A percentile compares a stretch with the other conserved stretches of the same genome.
Evolutionary conservation across 2,113 vertebrate genomes (phyloP).

Genomic region (Archilochus colubris): DNA sequence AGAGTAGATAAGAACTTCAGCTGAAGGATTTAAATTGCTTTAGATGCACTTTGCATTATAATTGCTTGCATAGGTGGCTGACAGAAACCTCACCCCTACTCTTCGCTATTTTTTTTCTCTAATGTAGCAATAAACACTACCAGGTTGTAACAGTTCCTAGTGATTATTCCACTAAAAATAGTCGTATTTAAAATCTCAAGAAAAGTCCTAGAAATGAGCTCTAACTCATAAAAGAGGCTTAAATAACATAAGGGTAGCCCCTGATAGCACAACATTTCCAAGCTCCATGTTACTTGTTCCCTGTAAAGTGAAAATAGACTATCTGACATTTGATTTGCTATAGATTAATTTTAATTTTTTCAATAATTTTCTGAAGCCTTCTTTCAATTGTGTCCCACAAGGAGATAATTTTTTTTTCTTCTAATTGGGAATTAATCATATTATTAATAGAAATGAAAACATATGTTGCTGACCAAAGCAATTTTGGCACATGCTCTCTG

Average conservation of each 20-base stretch:
- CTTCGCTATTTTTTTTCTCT: background rate
- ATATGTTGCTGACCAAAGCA: background rate
- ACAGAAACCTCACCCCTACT: background rate
- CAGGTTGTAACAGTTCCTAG: background rate
- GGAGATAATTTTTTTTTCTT: background rate
- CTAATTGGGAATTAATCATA: background rate
- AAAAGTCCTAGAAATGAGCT: background rate
- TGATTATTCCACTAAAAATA: background rate
- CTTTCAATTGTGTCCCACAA: background rate
- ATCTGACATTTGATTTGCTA: background rate
- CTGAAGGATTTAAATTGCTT: slow-evolving; percentile 2
- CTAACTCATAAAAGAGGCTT: background rate
- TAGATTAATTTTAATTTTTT: background rate
- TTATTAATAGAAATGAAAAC: background rate
- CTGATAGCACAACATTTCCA: background rate
- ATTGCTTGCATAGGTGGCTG: background rate
- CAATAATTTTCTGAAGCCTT: background rate
- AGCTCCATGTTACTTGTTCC: background rate
- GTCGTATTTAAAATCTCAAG: background rate
- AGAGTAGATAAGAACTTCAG: slow-evolving; percentile 7
- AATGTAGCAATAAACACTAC: background rate
- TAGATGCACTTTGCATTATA: background rate
- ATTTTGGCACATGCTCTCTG: background rate
- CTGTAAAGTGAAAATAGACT: background rate
- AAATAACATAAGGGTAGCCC: background rate